phyloP scores from a whole-genome alignment of 35 echinoderm and acorn worm species.

The Ptychodera flava region DNA sequence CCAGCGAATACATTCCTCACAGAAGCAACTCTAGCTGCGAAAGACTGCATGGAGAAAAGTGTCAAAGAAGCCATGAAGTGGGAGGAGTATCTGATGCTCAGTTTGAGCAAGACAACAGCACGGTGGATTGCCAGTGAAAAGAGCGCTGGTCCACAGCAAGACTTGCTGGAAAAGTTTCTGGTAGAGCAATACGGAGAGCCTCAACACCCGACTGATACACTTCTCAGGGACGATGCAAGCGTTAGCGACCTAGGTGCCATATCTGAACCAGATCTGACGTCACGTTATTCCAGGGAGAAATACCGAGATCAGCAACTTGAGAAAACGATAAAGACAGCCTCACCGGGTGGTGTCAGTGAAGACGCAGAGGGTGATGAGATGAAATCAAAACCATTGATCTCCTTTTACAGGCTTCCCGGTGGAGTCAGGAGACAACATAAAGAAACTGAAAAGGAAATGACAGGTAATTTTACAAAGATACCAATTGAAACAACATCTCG shows the following conservation, averaged over 20 bases:
- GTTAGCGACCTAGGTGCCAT: slow-evolving; percentile 44
- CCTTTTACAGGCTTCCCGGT: slow-evolving; percentile 72
- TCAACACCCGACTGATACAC: slow-evolving; percentile 39
- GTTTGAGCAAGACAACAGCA: slow-evolving; percentile 84
- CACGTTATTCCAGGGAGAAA: not conserved
- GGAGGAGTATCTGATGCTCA: slow-evolving; percentile 59
- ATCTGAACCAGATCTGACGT: not conserved
- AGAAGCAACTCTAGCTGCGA: slow-evolving; percentile 23
- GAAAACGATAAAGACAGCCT: not conserved
- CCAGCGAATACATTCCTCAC: not conserved
- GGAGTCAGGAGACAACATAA: slow-evolving; percentile 48
- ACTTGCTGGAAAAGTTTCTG: slow-evolving; percentile 59
- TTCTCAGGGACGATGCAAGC: slow-evolving; percentile 75
- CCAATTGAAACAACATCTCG: too few species aligned
- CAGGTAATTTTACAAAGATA: slow-evolving; percentile 56
- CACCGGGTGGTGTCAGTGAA: slow-evolving; percentile 8
- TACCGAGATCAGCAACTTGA: not conserved
- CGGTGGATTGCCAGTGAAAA: slow-evolving; percentile 83
- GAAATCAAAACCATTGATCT: slow-evolving; percentile 33
- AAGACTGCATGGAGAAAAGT: not conserved
- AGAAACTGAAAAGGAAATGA: slow-evolving; percentile 48
- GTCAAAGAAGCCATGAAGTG: slow-evolving; percentile 39
- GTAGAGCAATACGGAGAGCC: slow-evolving; percentile 61
- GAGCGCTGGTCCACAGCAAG: slow-evolving; percentile 52
- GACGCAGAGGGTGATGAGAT: slow-evolving; percentile 1